Evolutionary conservation across 2,888 invertebrate species (phyloP), one percentile per base, ranked within the genome.

Genomic region (Stramonita haemastoma): DNA sequence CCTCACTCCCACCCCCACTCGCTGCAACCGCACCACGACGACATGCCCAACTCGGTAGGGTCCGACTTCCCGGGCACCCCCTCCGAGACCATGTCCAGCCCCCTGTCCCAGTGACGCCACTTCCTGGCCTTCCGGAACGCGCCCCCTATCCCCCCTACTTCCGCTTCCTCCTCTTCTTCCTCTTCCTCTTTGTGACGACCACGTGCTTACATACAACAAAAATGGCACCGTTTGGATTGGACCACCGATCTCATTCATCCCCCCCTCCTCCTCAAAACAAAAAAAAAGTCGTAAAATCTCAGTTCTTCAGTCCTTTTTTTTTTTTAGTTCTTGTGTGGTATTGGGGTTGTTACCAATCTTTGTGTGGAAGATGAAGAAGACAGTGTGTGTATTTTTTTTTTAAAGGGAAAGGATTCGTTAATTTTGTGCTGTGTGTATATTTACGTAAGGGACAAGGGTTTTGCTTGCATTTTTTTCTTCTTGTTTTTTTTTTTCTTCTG

Each of bases 41-140:
- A 92, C 91, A 91, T 92, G 89, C 93, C 93, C 83, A 93, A 92
- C 87, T 94, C 94, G 32, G 94, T 94, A 77, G 92, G 93, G 85
- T 95, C 95, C 1, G 94, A 94, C 86, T 94, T 94, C 90, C 93
- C 93, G 15, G 93, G 93, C 66, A 93, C 95, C 15, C 94, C 94
- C 0, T 94, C 94, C 34, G 95, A 95, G 70, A 46, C 90, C 90
- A 91, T 94, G 90, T 94, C 94, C 36, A 95, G 95, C 89, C 95
- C 95, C 8, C 92, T 95, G 92, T 94, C 94, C 86, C 94, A 94
- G 90, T 95, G 92, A 92, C 91, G 87, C 57, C 46, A 85, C 56
- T 36, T 60, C 77, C 83, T 32, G 11, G 22, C 84, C 57, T 57
- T 84, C 84, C 81, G 36, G 22, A 34, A 79, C 81, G 22, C 36